phyloP scores from a whole-genome alignment of 2,797 vertebrate species.

The Tauraco hartlaubi region DNA sequence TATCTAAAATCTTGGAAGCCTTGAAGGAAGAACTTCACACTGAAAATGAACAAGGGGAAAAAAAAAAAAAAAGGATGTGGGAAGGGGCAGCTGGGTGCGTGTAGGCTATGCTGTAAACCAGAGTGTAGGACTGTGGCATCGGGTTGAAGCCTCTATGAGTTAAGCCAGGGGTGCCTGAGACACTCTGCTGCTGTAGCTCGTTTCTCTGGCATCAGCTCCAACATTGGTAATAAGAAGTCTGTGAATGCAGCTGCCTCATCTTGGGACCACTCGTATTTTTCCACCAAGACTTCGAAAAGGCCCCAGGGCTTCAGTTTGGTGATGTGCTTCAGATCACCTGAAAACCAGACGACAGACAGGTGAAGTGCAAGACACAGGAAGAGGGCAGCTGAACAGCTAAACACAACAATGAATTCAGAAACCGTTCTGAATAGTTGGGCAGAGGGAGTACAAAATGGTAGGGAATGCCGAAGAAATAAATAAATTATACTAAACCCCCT shows the following conservation, averaged over 20 bases:
- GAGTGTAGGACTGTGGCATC: slow-evolving; percentile 21
- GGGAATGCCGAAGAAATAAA: neutral
- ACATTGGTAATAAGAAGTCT: slow-evolving; percentile 95
- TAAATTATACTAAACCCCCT: neutral
- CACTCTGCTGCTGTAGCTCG: slow-evolving; percentile 94
- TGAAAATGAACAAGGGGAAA: slow-evolving; percentile 35
- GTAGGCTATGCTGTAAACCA: slow-evolving; percentile 74
- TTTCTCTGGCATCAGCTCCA: slow-evolving; percentile 95
- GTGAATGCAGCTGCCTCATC: slow-evolving; percentile 93
- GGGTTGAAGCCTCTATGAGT: slow-evolving; percentile 79
- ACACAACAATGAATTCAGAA: neutral
- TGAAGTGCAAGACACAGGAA: neutral
- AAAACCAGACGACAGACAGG: slow-evolving; percentile 7
- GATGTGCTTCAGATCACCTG: slow-evolving; percentile 98
- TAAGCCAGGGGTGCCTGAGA: slow-evolving; percentile 93
- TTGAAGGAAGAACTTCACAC: slow-evolving; percentile 78
- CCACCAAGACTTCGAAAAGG: slow-evolving; percentile 92
- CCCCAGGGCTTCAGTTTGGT: slow-evolving; percentile 98
- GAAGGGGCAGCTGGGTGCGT: slow-evolving; percentile 44
- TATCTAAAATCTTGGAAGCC: slow-evolving; percentile 75
- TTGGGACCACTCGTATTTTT: slow-evolving; percentile 96
- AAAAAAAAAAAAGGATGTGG: neutral
- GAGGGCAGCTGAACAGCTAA: neutral
- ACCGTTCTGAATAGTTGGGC: neutral
- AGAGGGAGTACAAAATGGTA: neutral